Evolutionary conservation across 2,888 invertebrate genomes (phyloP).

Genomic region (Belgica antarctica): DNA sequence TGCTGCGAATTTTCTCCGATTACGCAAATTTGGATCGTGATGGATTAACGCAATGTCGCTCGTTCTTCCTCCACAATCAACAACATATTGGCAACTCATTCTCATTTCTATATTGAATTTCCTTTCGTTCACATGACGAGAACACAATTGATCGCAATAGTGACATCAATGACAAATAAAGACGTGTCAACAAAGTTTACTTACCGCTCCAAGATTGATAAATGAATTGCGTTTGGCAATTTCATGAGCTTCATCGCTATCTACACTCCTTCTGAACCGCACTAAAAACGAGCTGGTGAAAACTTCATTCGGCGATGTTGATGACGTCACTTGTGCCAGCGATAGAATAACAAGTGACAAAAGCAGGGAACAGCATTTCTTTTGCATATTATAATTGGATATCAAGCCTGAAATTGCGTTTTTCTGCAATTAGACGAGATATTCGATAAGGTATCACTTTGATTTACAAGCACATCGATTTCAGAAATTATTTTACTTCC

Average conservation of each 20-base stretch:
- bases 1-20: too few relatives aligned
- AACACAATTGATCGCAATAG: too few relatives aligned
- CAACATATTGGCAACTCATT: too few relatives aligned
- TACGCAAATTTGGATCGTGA: too few relatives aligned
- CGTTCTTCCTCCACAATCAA: too few relatives aligned
- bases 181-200: too few relatives aligned
- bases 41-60: too few relatives aligned
- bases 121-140: too few relatives aligned
- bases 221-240: constrained; percentile 90
- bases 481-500: too few relatives aligned
- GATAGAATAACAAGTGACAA: constrained; percentile 34
- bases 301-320: constrained; percentile 59
- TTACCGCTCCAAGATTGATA: constrained; percentile 90
- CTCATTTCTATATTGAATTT: too few relatives aligned
- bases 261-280: constrained; percentile 75
- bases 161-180: background rate
- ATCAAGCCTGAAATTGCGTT: background rate
- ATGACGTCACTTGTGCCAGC: constrained; percentile 16
- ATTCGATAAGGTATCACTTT: too few relatives aligned
- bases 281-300: constrained; percentile 97
- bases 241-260: constrained; percentile 71
- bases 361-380: constrained; percentile 36
- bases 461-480: too few relatives aligned
- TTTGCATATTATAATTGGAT: constrained; percentile 25
- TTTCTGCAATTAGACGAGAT: constrained; percentile 17